A percentile compares a stretch with the other conserved stretches of the same genome.
Conservation (phyloP, 2,797 vertebrate genomes). For the Peromyscus aztecus region DNA sequence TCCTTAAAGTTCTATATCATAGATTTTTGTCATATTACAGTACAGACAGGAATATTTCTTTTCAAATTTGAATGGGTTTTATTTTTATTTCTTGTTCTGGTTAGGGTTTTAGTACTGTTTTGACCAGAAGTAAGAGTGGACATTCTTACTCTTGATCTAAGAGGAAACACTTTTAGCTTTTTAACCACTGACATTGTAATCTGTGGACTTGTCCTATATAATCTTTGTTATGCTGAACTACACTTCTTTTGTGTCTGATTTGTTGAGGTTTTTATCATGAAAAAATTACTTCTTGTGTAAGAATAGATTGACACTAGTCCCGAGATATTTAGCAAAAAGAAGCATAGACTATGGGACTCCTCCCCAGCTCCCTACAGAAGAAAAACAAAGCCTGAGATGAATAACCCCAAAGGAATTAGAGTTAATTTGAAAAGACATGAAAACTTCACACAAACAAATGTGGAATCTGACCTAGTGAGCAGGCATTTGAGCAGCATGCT, state of each 20-base stretch:
- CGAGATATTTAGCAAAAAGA: constrained; percentile 32
- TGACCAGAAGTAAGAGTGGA: not conserved
- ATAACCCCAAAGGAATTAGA: not conserved
- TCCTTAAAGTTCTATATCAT: not conserved
- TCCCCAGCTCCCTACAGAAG: not conserved
- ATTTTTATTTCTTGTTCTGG: not conserved
- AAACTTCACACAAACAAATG: not conserved
- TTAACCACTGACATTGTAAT: not conserved
- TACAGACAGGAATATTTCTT: not conserved
- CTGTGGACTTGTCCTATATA: not conserved
- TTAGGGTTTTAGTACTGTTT: not conserved
- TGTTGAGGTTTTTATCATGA: not conserved
- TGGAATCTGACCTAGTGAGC: not conserved
- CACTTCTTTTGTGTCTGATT: not conserved
- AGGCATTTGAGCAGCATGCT: not conserved
- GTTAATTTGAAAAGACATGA: not conserved
- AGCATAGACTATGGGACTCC: not conserved
- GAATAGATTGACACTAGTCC: not conserved
- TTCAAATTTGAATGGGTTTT: not conserved
- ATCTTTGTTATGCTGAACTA: not conserved
- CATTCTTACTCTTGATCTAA: not conserved
- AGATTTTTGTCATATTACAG: not conserved
- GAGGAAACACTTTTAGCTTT: not conserved
- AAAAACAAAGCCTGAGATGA: not conserved
- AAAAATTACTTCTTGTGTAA: not conserved